These are phyloP conservation scores for Eutolmus rufibarbis DNA, from an alignment of 2,888 invertebrate genomes.

Conservation along the genomic window DNA sequence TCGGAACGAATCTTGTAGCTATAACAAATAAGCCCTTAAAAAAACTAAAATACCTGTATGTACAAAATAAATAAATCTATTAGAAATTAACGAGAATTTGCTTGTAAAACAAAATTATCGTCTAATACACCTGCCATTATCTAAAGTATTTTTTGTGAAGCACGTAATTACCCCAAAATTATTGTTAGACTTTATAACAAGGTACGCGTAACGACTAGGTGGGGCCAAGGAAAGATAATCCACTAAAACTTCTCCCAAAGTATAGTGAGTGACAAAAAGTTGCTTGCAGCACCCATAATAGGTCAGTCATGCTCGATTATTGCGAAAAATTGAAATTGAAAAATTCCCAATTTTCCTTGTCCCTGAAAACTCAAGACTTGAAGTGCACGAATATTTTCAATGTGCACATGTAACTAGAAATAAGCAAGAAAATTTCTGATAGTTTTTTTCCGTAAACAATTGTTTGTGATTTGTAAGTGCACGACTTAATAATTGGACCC, in stretches of 20 bases:
- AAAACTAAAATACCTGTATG: neutral
- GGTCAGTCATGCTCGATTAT: neutral
- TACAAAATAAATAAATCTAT: neutral
- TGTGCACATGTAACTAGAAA: neutral
- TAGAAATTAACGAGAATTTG: neutral
- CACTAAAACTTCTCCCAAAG: neutral
- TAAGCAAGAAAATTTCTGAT: neutral
- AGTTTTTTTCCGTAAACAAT: neutral
- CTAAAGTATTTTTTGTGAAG: neutral
- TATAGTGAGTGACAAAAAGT: neutral
- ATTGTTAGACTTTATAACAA: neutral
- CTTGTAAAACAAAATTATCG: neutral
- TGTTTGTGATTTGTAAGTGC: neutral
- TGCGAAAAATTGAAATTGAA: neutral
- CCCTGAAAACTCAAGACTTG: neutral
- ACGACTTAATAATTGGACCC: neutral
- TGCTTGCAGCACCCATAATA: neutral
- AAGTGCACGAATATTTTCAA: neutral
- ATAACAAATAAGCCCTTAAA: too few relatives aligned
- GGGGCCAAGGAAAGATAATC: neutral
- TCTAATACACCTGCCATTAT: neutral
- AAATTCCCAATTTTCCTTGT: neutral
- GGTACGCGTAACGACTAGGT: neutral
- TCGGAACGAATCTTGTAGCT: too few relatives aligned
- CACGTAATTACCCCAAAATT: neutral